These are phyloP conservation scores for Gymnocheta viridis DNA, from an alignment of 2,888 invertebrate species.

Conservation along the genomic window DNA sequence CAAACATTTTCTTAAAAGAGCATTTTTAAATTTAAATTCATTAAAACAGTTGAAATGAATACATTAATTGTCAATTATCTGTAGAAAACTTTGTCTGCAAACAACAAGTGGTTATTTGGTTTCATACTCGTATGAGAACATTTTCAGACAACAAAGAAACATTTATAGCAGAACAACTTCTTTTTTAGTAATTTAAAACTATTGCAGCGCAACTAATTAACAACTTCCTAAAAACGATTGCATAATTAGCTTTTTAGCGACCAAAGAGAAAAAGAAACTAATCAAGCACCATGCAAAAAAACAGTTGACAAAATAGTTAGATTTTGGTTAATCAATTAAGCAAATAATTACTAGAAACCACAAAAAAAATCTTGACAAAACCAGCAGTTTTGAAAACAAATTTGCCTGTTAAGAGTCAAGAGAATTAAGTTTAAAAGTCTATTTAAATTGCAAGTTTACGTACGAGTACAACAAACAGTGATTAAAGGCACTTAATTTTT, in stretches of 20 bases:
- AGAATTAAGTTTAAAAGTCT: not conserved
- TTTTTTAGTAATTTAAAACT: not conserved
- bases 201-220: slow-evolving; percentile 35
- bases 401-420: not conserved
- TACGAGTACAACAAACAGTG: not conserved
- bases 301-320: slow-evolving; percentile 33
- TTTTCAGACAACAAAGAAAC: not conserved
- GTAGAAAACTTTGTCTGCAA: slow-evolving; percentile 10
- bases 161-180: not conserved
- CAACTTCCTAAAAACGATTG: slow-evolving; percentile 58
- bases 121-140: not conserved
- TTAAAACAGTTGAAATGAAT: not conserved
- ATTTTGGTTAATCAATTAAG: slow-evolving; percentile 47
- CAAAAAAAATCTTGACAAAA: not conserved
- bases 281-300: not conserved
- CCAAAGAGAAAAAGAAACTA: not conserved
- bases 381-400: not conserved
- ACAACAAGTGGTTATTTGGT: not conserved
- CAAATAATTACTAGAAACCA: slow-evolving; percentile 20
- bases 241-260: slow-evolving; percentile 30
- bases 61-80: slow-evolving; percentile 7
- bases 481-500: not conserved
- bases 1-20: not conserved
- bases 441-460: not conserved
- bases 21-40: slow-evolving; percentile 11